phyloP scores from a whole-genome alignment of 2,888 invertebrate genomes.

The Dioctria linearis region DNA sequence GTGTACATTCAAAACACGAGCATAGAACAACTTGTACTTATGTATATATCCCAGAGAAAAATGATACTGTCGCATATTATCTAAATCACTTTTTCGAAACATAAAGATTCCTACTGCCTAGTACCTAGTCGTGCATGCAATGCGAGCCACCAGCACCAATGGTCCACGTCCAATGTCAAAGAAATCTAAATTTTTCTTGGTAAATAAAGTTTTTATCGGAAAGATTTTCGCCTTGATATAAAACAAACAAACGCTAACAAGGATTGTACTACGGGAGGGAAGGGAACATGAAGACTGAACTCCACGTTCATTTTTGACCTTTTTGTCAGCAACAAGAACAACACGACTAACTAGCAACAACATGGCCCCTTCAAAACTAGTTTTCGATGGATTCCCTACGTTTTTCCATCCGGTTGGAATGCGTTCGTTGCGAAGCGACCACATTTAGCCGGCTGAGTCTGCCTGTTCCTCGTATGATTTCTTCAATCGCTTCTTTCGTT shows the following conservation, averaged over 20 bases:
- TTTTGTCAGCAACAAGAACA: slow-evolving; percentile 40
- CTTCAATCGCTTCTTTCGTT: slow-evolving; percentile 4
- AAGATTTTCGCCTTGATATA: slow-evolving; percentile 48
- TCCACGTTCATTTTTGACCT: slow-evolving; percentile 21
- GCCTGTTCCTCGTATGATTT: slow-evolving; percentile 19
- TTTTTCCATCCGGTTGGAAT: not conserved
- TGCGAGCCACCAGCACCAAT: not conserved
- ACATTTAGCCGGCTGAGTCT: not conserved
- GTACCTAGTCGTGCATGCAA: slow-evolving; percentile 31
- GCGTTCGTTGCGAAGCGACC: not conserved
- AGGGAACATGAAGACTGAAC: not conserved
- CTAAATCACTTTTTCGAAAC: slow-evolving; percentile 33
- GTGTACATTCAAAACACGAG: slow-evolving; percentile 55
- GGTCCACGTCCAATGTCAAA: slow-evolving; percentile 19
- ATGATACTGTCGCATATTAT: slow-evolving; percentile 39
- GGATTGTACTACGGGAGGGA: not conserved
- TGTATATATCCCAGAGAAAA: not conserved
- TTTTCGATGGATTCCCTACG: slow-evolving; percentile 19
- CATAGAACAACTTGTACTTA: slow-evolving; percentile 20
- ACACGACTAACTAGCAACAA: slow-evolving; percentile 33
- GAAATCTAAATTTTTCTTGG: slow-evolving; percentile 37
- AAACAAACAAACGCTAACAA: slow-evolving; percentile 36
- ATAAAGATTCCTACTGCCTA: slow-evolving; percentile 29
- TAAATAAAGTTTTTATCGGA: slow-evolving; percentile 49
- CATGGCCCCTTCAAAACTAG: slow-evolving; percentile 51